These are phyloP conservation scores for Prunella fulvescens DNA, from an alignment of 2,113 vertebrate species.

Conservation along the genomic window DNA sequence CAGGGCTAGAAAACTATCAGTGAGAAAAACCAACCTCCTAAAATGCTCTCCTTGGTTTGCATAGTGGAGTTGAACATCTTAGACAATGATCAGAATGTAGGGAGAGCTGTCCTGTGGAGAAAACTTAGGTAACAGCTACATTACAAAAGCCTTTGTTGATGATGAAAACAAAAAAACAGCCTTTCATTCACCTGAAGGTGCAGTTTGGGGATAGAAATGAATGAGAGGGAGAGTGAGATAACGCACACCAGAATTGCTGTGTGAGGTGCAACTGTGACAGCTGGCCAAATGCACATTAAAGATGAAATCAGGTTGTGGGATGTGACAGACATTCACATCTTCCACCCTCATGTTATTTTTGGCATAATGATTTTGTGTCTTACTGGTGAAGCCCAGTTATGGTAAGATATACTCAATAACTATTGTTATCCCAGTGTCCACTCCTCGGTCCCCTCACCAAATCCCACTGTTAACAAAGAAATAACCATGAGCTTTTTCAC, in stretches of 20 bases:
- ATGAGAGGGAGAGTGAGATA: not conserved
- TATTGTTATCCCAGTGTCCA: rapidly evolving
- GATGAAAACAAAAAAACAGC: not conserved
- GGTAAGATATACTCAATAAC: not conserved
- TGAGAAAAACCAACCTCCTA: not conserved
- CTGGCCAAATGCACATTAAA: not conserved
- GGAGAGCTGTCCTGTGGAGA: not conserved
- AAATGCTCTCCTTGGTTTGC: rapidly evolving
- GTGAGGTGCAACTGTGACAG: not conserved
- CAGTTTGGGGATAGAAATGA: not conserved
- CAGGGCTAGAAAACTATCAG: not conserved
- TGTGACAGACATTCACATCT: not conserved
- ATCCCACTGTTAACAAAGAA: not conserved
- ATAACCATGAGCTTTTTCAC: not conserved
- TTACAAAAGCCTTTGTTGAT: not conserved
- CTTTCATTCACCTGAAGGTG: not conserved
- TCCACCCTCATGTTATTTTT: not conserved
- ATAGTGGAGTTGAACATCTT: not conserved
- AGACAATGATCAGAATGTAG: not conserved
- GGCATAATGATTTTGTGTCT: not conserved
- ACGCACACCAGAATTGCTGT: not conserved
- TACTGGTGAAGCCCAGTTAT: not conserved
- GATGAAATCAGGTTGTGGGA: not conserved
- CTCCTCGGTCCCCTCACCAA: rapidly evolving
- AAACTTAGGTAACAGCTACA: not conserved